Evolutionary conservation across 1,140 invertebrate species (phyloP), one percentile per base, ranked within the genome.

Genomic region (Drosophila ercepeae): DNA sequence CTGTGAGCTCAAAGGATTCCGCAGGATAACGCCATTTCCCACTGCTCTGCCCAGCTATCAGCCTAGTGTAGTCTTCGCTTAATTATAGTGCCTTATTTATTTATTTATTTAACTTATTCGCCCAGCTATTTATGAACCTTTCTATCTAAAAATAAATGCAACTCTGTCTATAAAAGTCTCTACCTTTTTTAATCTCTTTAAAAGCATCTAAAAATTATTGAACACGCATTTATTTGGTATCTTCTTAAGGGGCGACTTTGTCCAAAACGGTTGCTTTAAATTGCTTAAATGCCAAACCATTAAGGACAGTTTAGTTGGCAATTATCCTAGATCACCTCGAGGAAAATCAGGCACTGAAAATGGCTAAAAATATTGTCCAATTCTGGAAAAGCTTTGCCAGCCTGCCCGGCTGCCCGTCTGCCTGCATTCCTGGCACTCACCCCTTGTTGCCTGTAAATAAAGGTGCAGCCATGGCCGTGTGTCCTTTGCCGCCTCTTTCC

Each of bases 51-150:
- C 49, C 68, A 70, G 61, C 59, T 69, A 18, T 58, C 73, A 53
- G 27, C 29, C 45, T 41, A 73, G 34, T 65, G 9, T 72, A 86
- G 68, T 84, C 63, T 71, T 65, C 13, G 36, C 51, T 63, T 82
- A 82, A 75, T 63, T 77, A 29, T 75, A 88, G 74, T 57, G 48
- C 42, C 60, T 86, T 77, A 88, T 75, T 88, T 88, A 76, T 76
- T 75, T 76, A 86, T 88, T 88, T 86, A 89, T 75, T 72, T 88
- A 74, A 71, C 86, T 88, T 77, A 45, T 61, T 75, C 18, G 54
- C 25, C 48, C 44, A 32, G 48, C 42, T 68, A 69, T 69, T 49
- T 69, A 69, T 69, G 32, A 39, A 4, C 50, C 63, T 18, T 54
- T 32, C 46, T 65, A 73, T 60, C 48, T 13, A 75, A 49, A 39